Base-by-base conservation (phyloP, 2,797 vertebrate genomes). In the Girardinus metallicus region DNA sequence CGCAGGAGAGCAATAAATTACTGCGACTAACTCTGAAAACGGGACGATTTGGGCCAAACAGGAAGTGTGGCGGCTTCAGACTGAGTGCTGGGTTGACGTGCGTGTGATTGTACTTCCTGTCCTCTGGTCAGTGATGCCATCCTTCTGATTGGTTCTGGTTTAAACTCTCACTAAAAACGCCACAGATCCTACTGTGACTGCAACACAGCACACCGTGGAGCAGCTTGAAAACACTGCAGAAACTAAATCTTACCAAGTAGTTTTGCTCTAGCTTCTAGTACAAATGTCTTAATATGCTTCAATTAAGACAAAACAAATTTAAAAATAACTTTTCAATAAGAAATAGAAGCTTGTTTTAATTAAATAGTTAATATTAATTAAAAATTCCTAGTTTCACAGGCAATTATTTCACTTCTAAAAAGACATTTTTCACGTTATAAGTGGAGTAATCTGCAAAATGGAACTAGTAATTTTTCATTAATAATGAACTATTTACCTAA, bases 121-220 rank as follows among this genome's bases (percentile, higher is more conserved):
- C 31, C 16, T 43, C 73, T 57, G 57, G 29, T 85, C 80, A 80
- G 11, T 1, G 66, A 83, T 44, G 43, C 51, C 29, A 53, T 43
- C 18, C 74, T 80, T 75, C 78, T 73, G 75, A 72, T 74, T 71
- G 29, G 73, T 43, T 53, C 64, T 31, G 29, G 44, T 60, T 70
- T 31, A 31, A 78, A 74, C 72, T 9, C 7, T 13, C 21, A 26
- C 36, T 41, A 13, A 9, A 31, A 64, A 36, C 13, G n/a, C 49
- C 49, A 51, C 49, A 51, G 49, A 51, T 51, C 62, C 18, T 10
- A 23, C 21, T 26, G 39, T 68, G 64, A 26, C 36, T 41, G 23
- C 64, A 26, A 68, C 60, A 34, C 60, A 34, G 9, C 60, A 62
- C 60, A 64, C 31, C 1, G 60, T 21, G 60, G 60, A 34, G 60